Evolutionary conservation across 2,888 invertebrate genomes (phyloP), one percentile per base, ranked within the genome.

Genomic region (Hirtodrosophila cameraria): DNA sequence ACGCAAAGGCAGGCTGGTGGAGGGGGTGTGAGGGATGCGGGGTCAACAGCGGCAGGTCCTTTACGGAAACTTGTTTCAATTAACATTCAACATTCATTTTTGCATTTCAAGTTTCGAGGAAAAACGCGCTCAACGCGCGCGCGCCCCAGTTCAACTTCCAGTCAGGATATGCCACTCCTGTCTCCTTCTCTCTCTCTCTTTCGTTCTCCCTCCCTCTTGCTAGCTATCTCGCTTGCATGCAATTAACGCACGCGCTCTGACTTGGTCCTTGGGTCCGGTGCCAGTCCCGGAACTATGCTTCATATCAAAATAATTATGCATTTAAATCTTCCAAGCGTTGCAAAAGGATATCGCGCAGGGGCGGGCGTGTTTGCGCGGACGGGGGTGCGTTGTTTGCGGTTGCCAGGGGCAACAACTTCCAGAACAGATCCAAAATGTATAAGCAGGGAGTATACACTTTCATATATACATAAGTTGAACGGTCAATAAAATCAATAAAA

Each of bases 271-370:
- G 46, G n/a, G 27, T 42, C 38, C 52, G 30, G 25, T 43, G 38
- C 45, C 43, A 39, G 35, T 54, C 63, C 86, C 86, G 87, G 86
- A 86, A 88, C 86, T 87, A 87, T 76, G 87, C 88, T 60, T 83
- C 87, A 76, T 86, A 86, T 82, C 78, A 69, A 79, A 68, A 67
- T 86, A 83, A 83, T 83, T 83, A 82, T 75, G 87, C 87, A 86
- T 74, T 80, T 85, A 86, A 86, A 81, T 86, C 87, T 85, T 75
- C 62, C 69, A 79, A 73, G 75, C 69, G 79, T 81, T 81, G 82
- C 85, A 55, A 62, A 70, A 78, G 83, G 83, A 85, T 61, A 50
- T 52, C 30, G 18, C 42, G 42, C 28, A 9, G 25, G 15, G 11
- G 33, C 15, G 38, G 43, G 39, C 36, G 30, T 25, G 5, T 20